Evolutionary conservation across 2,888 invertebrate species (phyloP), one percentile per base, ranked within the genome.

Genomic region (Notodonta dromedarius): DNA sequence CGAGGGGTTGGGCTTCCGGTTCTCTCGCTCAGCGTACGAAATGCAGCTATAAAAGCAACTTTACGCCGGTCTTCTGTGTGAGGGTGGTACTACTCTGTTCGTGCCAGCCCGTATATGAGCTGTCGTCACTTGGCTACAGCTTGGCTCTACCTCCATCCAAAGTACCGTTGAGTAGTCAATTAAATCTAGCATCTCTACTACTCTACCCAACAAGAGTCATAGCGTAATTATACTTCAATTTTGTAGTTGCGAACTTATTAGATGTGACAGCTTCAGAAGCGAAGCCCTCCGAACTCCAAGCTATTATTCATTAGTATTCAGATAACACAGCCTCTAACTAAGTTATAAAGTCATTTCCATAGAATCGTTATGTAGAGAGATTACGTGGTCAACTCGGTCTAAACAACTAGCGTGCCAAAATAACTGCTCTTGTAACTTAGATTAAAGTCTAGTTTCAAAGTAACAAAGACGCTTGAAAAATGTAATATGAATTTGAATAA

Each of bases 311-410:
- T 75, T 74, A 68, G 73, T 74, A 74, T 75, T 74, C 74, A 53
- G 71, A 68, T 70, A 71, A 66, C 65, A 66, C 56, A 35, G 50
- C 51, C 42, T 54, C 68, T 71, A 74, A 75, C 62, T 70, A 60
- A 74, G 74, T 75, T 75, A 75, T 70, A 70, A 73, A 75, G 74
- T 75, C 70, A 73, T 75, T 67, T 75, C 61, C 60, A 63, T 63
- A 63, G 63, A 61, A 60, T 69, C 62, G 73, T 73, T 75, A 71
- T 67, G 69, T 59, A 73, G 66, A 73, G 65, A 63, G 66, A 48
- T 56, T 73, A 74, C 74, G 74, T 75, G 74, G 74, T 65, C 70
- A 74, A 73, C 9, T 13, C 68, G 69, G 66, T 73, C 73, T 65
- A 70, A 74, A 51, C 51, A 51, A 51, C 51, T 51, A 24, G n/a